These are phyloP conservation scores for Lomographa bimaculata DNA, from an alignment of 2,888 invertebrate genomes.

Conservation along the genomic window DNA sequence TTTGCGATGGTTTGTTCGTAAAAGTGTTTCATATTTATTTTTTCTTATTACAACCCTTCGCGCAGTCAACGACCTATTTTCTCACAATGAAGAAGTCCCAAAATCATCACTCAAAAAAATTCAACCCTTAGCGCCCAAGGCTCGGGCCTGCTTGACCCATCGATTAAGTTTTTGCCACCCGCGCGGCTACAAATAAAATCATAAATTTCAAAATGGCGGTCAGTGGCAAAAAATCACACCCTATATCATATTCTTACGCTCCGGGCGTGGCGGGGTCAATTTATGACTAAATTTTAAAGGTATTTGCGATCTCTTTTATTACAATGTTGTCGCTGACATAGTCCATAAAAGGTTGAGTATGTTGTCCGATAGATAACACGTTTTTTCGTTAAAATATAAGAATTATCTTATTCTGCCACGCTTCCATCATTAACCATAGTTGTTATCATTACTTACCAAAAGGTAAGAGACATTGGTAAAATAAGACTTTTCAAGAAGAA, in stretches of 20 bases:
- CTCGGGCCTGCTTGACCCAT: constrained; percentile 51
- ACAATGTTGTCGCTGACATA: constrained; percentile 21
- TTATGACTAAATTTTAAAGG: constrained; percentile 70
- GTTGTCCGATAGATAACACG: too few relatives aligned
- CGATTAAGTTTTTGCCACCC: constrained; percentile 76
- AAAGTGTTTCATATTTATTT: too few relatives aligned
- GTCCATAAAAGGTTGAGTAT: too few relatives aligned
- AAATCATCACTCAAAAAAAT: constrained; percentile 37
- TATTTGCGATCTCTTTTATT: constrained; percentile 14
- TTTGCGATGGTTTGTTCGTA: too few relatives aligned
- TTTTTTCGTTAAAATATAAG: too few relatives aligned
- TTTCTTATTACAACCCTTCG: too few relatives aligned
- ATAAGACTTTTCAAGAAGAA: too few relatives aligned
- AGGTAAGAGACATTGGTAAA: too few relatives aligned
- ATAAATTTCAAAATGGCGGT: constrained; percentile 65
- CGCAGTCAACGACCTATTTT: too few relatives aligned
- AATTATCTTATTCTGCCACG: too few relatives aligned
- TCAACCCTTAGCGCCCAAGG: constrained; percentile 46
- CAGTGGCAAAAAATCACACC: constrained; percentile 70
- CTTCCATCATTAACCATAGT: too few relatives aligned
- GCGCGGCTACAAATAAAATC: constrained; percentile 66
- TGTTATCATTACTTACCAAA: too few relatives aligned
- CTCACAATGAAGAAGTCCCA: constrained; percentile 33
- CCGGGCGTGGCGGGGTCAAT: constrained; percentile 59
- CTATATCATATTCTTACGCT: constrained; percentile 51